Conservation (phyloP, 2,113 vertebrate species). For the Amblyornis subalaris region DNA sequence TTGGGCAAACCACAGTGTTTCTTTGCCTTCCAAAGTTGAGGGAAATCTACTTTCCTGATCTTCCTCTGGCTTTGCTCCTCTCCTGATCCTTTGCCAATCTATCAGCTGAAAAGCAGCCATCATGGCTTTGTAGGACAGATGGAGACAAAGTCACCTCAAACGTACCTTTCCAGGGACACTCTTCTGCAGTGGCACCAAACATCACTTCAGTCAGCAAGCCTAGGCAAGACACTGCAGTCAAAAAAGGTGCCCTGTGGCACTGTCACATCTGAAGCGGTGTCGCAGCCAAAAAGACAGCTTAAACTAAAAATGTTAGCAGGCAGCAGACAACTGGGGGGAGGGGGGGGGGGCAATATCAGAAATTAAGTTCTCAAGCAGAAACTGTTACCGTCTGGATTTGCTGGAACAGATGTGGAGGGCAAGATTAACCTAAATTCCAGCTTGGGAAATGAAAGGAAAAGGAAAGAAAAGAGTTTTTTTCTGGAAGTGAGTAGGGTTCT, state of each 20-base stretch:
- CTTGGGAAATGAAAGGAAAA: background rate
- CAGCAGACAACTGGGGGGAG: background rate
- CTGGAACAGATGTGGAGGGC: background rate
- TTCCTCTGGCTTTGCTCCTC: background rate
- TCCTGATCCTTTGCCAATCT: background rate
- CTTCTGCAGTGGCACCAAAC: background rate
- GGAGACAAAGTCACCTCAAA: background rate
- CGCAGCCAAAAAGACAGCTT: background rate
- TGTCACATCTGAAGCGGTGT: fast-evolving
- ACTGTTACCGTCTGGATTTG: background rate
- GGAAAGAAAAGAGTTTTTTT: background rate
- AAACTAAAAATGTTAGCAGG: background rate
- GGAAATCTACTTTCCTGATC: background rate
- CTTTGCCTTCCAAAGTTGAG: background rate
- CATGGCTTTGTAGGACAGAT: background rate
- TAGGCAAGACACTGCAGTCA: background rate
- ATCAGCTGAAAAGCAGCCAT: background rate
- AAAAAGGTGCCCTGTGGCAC: background rate
- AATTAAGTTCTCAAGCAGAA: background rate
- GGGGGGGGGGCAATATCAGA: background rate
- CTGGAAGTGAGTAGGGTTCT: background rate
- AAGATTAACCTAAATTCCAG: background rate
- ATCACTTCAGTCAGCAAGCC: background rate
- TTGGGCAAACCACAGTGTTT: background rate
- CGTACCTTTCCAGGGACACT: background rate